Base-by-base conservation (phyloP, 2,113 vertebrate genomes). In the Aramus guarauna region DNA sequence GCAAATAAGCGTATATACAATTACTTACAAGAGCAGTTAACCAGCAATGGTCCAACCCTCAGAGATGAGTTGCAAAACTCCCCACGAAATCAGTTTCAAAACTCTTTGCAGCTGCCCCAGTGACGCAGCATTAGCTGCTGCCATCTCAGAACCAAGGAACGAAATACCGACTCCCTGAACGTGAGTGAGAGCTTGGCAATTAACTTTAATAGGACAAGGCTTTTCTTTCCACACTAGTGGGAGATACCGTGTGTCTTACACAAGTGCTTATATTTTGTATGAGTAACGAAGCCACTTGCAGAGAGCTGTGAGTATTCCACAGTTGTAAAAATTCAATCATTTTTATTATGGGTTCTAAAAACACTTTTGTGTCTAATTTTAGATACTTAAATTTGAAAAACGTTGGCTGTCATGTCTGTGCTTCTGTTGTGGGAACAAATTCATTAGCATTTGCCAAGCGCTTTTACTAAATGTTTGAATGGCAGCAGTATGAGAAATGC, bases 321-420 rank as follows among this genome's bases (percentile, higher is more conserved):
- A 90, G 67, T 50, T 55, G 50, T 91, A 92, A 96, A 94, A 96
- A 84, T 74, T n/a, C 23, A 63, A 71, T 92, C 18, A 53, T 62
- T 88, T 93, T 92, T 68, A 86, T 71, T 50, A 76, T 2, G 27
- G n/a, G 36, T 67, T 92, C 79, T 90, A 81, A 95, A 96, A 92
- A 21, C 59, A 67, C 85, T 96, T 93, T 11, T 19, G 75, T 92
- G 96, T 91, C 80, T 85, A 85, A 95, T 95, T 93, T 74, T 52
- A 88, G 45, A 82, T n/a, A 81, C 24, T 92, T 85, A 76, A 62
- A 85, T 80, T 34, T 90, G 79, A 83, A 92, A 96, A 94, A 62
- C 1, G 1, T 58, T 93, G 88, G 82, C 75, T 66, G 41, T 24
- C 43, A 16, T 47, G 23, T 55, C 20, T 55, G 34, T 23, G n/a